phyloP scores from a whole-genome alignment of 2,888 invertebrate genomes.

The Trachelus troglodyta region DNA sequence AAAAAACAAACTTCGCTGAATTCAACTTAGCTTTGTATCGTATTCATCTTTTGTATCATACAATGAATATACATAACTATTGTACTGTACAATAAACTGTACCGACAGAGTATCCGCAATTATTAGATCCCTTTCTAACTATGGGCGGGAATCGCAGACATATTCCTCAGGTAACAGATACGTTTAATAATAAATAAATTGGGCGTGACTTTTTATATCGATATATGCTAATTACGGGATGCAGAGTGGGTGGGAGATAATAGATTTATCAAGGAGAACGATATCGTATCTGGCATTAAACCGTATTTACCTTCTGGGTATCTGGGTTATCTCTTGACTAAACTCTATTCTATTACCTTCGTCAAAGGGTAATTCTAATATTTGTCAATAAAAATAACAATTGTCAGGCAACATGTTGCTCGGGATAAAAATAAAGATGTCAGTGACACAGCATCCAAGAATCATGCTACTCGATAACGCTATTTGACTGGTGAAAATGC shows the following conservation, averaged over 20 bases:
- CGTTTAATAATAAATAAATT: not conserved
- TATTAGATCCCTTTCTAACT: not conserved
- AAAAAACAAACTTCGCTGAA: not conserved
- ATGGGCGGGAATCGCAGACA: not conserved
- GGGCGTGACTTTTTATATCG: not conserved
- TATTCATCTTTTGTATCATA: conserved; percentile 28
- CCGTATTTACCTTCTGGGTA: not conserved
- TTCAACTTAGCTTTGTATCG: not conserved
- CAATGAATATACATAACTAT: conserved; percentile 12
- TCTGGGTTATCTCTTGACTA: not conserved
- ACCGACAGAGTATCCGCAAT: conserved; percentile 11
- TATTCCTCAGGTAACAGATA: not conserved
- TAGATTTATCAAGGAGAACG: not conserved
- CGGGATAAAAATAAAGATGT: not conserved
- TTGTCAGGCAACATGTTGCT: not conserved
- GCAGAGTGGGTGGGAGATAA: not conserved
- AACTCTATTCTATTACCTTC: not conserved
- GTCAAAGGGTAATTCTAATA: not conserved
- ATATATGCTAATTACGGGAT: not conserved
- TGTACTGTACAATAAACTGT: conserved; percentile 25
- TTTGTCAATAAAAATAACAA: not conserved
- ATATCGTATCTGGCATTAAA: not conserved
- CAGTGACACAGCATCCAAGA: not conserved
- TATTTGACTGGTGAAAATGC: not conserved
- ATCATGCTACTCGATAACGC: not conserved